Conservation (phyloP, 2,113 vertebrate species). For the Merops nubicus region DNA sequence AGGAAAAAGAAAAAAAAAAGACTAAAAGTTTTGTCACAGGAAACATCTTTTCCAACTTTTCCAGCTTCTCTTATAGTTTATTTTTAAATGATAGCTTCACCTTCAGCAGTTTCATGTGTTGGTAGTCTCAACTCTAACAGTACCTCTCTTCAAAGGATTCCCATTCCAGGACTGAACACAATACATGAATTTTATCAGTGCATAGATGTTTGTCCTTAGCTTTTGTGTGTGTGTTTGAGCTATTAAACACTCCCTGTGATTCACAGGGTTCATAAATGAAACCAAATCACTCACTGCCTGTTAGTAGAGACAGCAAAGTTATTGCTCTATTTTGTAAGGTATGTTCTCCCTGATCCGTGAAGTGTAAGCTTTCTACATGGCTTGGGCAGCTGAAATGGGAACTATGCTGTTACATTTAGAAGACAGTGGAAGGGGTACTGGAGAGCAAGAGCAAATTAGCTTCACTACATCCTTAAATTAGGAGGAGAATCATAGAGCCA, state of each 20-base stretch:
- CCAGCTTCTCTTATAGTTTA: background rate
- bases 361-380: background rate
- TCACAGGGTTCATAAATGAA: background rate
- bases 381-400: background rate
- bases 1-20: background rate
- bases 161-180: background rate
- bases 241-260: background rate
- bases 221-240: background rate
- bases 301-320: background rate
- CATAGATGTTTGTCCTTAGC: background rate
- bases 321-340: background rate
- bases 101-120: background rate
- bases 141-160: background rate
- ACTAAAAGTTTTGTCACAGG: background rate
- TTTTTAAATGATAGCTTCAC: background rate
- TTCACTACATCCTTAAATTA: background rate
- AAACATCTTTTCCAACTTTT: background rate
- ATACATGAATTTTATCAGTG: background rate
- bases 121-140: background rate
- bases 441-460: background rate
- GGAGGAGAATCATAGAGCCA: background rate
- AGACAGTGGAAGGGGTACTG: background rate
- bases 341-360: background rate
- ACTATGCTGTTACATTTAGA: background rate
- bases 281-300: rapidly evolving